Evolutionary conservation across 2,797 vertebrate species (phyloP).

Genomic region (Anabas testudineus): DNA sequence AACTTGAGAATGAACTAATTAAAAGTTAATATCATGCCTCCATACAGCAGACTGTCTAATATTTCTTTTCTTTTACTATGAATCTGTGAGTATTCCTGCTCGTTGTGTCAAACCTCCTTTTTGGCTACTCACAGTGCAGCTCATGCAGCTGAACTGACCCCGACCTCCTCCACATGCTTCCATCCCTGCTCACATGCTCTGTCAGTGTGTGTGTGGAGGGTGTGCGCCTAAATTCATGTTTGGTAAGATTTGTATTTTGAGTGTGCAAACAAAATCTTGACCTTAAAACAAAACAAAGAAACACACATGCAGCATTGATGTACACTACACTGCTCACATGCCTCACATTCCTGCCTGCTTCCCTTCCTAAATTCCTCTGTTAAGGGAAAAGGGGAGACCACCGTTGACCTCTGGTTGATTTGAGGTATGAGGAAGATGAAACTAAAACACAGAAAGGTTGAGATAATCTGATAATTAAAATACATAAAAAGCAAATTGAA

Average conservation of each 20-base stretch:
- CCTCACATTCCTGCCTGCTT: slow-evolving; percentile 34
- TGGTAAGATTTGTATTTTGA: slow-evolving; percentile 13
- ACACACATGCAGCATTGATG: neutral
- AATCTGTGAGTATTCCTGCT: neutral
- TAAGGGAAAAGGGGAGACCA: no score
- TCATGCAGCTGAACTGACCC: slow-evolving; percentile 21
- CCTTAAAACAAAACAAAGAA: neutral
- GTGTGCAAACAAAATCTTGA: slow-evolving; percentile 12
- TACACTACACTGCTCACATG: slow-evolving; percentile 29
- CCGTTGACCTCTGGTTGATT: slow-evolving; percentile 4
- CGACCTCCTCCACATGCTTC: slow-evolving; percentile 20
- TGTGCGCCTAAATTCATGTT: slow-evolving; percentile 6
- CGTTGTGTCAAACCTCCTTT: neutral
- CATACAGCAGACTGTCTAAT: neutral
- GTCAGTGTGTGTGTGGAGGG: neutral
- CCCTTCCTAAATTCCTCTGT: slow-evolving; percentile 5
- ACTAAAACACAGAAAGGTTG: no score
- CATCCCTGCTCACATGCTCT: slow-evolving; percentile 29
- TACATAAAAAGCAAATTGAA: no score
- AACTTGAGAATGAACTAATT: no score
- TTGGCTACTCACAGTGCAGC: slow-evolving; percentile 2
- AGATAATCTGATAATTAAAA: no score
- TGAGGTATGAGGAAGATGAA: neutral
- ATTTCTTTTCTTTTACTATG: neutral
- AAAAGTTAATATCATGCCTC: no score